Evolutionary conservation across 2,113 vertebrate genomes (phyloP), one percentile per base, ranked within the genome.

Genomic region (Laticauda colubrina): DNA sequence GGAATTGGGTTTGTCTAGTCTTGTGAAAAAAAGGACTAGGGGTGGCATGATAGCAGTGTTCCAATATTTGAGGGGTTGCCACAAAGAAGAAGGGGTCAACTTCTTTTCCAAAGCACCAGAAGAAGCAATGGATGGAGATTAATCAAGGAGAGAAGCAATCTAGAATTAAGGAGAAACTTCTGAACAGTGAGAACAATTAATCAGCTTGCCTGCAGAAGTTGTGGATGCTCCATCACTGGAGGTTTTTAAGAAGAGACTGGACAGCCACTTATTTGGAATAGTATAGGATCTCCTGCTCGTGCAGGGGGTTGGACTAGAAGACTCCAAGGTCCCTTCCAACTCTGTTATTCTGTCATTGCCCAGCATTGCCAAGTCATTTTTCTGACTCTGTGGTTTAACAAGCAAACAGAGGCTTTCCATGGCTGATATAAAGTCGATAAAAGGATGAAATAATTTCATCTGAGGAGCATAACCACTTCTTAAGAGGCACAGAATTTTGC

Each of bases 391-490:
- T 6, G 24, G 24, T 24, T 12, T 18, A 55, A 89, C 51, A 81
- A 21, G 29, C n/a, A 69, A 69, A 34, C 64, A 69, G 29, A 34
- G 64, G n/a, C 14, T 69, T 69, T 18, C 64, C 64, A 69, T 5
- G 64, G 12, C n/a, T 69, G 14, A 34, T 69, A 69, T 39, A 48
- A 69, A 87, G 34, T 34, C 4, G 11, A 92, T 87, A 57, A 90
- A 94, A 89, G 56, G 88, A 57, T 29, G 56, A 91, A 92, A 87
- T 86, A 69, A 87, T 59, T 88, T 48, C 88, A 55, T 93, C 87
- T 75, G 90, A 94, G 91, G 51, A 64, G 90, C 20, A 43, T 56
- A 56, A 69, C 90, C 56, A 69, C 34, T n/a, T 89, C 75, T 57
- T 75, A 87, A 92, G 88, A 45, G 75, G 75, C 53, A 61, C 56